Percentiles rank a stretch among this genome's conserved stretches.
Conservation (phyloP, 2,797 vertebrate species). For the Sebastes cheni region DNA sequence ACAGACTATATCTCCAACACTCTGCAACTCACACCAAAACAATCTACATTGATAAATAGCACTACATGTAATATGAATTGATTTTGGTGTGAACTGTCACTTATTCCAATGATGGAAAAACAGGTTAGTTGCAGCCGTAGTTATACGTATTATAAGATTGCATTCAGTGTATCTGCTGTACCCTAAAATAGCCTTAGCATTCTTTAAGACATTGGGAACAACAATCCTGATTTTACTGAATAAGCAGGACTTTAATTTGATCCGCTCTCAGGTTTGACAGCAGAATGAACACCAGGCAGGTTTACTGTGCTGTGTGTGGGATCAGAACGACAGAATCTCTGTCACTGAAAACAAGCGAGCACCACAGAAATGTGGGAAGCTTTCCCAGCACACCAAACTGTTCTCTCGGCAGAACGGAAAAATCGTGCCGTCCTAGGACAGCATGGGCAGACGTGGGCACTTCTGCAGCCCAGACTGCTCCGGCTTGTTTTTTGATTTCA, state of each 20-base stretch:
- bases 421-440: slow-evolving; percentile 45
- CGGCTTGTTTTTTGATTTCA: slow-evolving; percentile 46
- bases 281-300: slow-evolving; percentile 20
- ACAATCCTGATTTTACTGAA: background rate
- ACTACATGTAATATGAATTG: background rate
- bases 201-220: background rate
- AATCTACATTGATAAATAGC: background rate
- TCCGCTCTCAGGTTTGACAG: slow-evolving; percentile 16
- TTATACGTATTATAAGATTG: background rate
- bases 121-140: background rate
- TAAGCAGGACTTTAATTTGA: slow-evolving; percentile 5
- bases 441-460: slow-evolving; percentile 43
- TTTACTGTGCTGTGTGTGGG: slow-evolving; percentile 34
- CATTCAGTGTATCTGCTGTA: background rate
- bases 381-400: slow-evolving; percentile 60
- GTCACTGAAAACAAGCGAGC: slow-evolving; percentile 52
- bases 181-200: background rate
- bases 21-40: background rate
- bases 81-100: background rate
- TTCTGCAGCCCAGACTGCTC: slow-evolving; percentile 43
- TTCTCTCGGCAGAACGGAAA: slow-evolving; percentile 35
- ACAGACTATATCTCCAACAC: too few species aligned
- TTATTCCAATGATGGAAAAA: background rate
- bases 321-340: slow-evolving; percentile 30
- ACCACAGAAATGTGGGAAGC: slow-evolving; percentile 23